A percentile compares a stretch with the other conserved stretches of the same genome.
These are phyloP conservation scores for Yponomeuta malinellus DNA, from an alignment of 2,888 invertebrate genomes.

Conservation along the genomic window DNA sequence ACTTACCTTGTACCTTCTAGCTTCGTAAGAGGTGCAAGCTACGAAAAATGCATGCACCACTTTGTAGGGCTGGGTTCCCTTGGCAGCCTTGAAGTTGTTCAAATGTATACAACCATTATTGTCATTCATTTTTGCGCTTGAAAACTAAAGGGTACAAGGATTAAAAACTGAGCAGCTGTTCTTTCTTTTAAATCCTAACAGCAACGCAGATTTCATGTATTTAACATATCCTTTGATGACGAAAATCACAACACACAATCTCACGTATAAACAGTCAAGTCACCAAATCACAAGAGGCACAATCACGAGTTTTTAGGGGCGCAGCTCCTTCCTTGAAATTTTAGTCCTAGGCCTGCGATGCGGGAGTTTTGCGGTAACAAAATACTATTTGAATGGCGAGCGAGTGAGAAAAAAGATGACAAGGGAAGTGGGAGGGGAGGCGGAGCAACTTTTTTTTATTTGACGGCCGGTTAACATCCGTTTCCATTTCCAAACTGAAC, in stretches of 20 bases:
- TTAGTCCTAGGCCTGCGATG: neutral
- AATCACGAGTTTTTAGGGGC: neutral
- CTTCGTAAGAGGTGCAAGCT: conserved; percentile 86
- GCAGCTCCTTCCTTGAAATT: neutral
- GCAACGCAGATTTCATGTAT: neutral
- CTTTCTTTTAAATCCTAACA: neutral
- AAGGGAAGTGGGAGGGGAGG: neutral
- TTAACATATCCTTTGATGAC: neutral
- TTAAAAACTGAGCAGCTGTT: neutral
- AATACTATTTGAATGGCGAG: neutral
- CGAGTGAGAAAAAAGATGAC: neutral
- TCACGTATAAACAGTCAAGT: neutral
- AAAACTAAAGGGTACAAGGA: conserved; percentile 23
- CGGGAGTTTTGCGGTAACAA: neutral
- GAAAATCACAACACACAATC: neutral
- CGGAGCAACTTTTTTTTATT: neutral
- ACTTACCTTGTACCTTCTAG: conserved; percentile 87
- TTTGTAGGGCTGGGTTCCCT: conserved; percentile 83
- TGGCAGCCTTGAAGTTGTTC: conserved; percentile 84
- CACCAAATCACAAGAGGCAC: neutral
- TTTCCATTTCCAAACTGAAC: neutral
- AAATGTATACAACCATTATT: conserved; percentile 86
- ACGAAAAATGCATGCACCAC: conserved; percentile 92
- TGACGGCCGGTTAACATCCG: neutral
- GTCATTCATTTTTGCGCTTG: conserved; percentile 75